These are phyloP conservation scores for Dasyurus viverrinus DNA, from an alignment of 2,113 vertebrate genomes.

Conservation along the genomic window DNA sequence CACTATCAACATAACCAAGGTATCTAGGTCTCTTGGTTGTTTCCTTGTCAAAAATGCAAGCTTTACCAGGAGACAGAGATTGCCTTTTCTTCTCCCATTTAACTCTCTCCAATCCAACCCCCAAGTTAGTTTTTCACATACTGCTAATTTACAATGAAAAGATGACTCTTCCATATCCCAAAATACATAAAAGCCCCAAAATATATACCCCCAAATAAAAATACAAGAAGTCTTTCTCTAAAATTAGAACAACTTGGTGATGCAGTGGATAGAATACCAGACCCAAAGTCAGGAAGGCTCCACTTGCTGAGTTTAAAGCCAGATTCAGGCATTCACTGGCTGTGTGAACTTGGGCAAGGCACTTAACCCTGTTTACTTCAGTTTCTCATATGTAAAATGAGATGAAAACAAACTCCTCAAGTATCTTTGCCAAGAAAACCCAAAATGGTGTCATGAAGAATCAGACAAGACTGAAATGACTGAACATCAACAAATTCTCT, in stretches of 20 bases:
- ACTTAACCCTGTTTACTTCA: no score
- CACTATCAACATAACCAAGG: background rate
- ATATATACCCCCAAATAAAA: conserved; percentile 61
- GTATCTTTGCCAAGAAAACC: no score
- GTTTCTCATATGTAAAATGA: no score
- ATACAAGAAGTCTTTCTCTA: conserved; percentile 34
- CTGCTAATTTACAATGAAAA: conserved; percentile 72
- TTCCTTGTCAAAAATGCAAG: conserved; percentile 42
- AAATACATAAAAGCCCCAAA: background rate
- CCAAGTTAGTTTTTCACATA: conserved; percentile 54
- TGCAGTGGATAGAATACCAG: no score
- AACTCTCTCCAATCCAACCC: conserved; percentile 41
- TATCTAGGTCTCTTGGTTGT: conserved; percentile 37
- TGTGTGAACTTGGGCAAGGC: no score
- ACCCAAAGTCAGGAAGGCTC: no score
- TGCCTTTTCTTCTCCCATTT: conserved; percentile 43
- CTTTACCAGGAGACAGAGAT: conserved; percentile 48
- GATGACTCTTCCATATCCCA: background rate
- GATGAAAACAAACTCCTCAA: no score
- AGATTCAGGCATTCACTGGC: no score
- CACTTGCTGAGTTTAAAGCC: no score
- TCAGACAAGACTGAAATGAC: no score
- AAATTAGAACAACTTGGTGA: no score
- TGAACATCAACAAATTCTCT: conserved; percentile 41
- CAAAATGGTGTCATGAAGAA: no score